Evolutionary conservation across 2,797 vertebrate genomes (phyloP), one percentile per base, ranked within the genome.

Genomic region (Lepidocolaptes lacrymiger): DNA sequence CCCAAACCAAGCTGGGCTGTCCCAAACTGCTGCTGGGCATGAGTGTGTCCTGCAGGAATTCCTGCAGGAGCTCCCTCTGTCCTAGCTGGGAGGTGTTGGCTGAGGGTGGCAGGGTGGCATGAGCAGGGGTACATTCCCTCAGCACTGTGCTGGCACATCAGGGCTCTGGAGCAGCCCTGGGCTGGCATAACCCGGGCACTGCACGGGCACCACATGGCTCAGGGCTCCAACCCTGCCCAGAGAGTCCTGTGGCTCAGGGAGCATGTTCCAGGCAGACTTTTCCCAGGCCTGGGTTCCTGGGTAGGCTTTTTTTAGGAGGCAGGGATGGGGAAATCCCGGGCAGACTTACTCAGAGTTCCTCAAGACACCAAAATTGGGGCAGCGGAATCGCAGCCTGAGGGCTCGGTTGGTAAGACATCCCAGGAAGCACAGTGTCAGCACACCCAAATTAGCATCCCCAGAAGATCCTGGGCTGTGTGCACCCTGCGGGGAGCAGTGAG

Each of bases 271-370:
- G 15, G 30, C 5, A 14, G 15, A 41, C 9, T 58, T 92, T 91
- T 75, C 73, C 71, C 67, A 44, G 15, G 15, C 18, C 36, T 37
- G 27, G 24, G 20, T 30, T 91, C 54, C 59, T 14, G 12, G 43
- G 58, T 27, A 73, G 49, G 36, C 13, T 75, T 74, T 80, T 88
- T 64, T 49, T 59, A 73, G 62, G 20, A 89, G 36, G 7, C 26
- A 72, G 19, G 13, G 34, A 44, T 56, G 79, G 34, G 68, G 69
- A 95, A 96, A 34, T 68, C 85, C 82, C 79, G 54, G 72, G 30
- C 26, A 88, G 64, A 55, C 10, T 96, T 81, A 84, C 56, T 88
- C 85, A 89, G 72, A 28, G 59, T 79, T 92, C 55, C 82, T 92
- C 41, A 64, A 49, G 61, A 48, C 67, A 75, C 72, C 6, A 30